Percentiles rank a stretch among this genome's conserved stretches.
phyloP scores from a whole-genome alignment of 1,140 invertebrate species.

The Drosophila lini region DNA sequence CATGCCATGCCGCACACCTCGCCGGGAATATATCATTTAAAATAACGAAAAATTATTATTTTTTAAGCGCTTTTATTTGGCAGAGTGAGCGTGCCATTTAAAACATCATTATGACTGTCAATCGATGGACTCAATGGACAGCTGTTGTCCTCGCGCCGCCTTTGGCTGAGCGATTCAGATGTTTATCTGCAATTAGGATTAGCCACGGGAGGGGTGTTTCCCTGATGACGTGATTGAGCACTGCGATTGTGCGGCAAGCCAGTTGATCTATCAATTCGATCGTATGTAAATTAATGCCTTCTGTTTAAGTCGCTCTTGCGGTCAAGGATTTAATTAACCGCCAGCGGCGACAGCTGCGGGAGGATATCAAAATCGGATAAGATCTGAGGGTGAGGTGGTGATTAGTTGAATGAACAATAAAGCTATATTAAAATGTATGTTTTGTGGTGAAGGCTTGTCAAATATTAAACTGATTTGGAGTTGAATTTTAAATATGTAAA shows the following conservation, averaged over 20 bases:
- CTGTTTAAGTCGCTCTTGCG: conserved; percentile 29
- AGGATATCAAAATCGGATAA: conserved; percentile 19
- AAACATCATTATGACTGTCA: conserved; percentile 79
- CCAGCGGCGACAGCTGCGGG: conserved; percentile 44
- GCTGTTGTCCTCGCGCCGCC: conserved; percentile 54
- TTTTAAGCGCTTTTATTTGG: conserved; percentile 68
- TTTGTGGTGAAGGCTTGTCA: neutral
- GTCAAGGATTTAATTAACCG: conserved; percentile 67
- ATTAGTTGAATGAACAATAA: neutral
- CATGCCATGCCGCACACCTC: conserved; percentile 51
- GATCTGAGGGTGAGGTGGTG: neutral
- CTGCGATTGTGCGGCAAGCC: conserved; percentile 28
- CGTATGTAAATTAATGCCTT: conserved; percentile 71
- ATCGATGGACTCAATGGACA: conserved; percentile 47
- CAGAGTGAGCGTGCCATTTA: conserved; percentile 68
- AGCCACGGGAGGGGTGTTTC: conserved; percentile 51
- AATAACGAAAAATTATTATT: conserved; percentile 66
- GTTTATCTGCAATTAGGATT: conserved; percentile 81
- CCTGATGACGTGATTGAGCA: conserved; percentile 58
- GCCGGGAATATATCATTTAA: conserved; percentile 35
- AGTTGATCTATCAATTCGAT: conserved; percentile 77
- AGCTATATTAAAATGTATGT: neutral
- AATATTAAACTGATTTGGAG: too few relatives aligned
- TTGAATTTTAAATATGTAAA: too few relatives aligned
- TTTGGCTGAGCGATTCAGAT: conserved; percentile 68